Evolutionary conservation across 2,888 invertebrate species (phyloP).

Genomic region (Dioctria rufipes): DNA sequence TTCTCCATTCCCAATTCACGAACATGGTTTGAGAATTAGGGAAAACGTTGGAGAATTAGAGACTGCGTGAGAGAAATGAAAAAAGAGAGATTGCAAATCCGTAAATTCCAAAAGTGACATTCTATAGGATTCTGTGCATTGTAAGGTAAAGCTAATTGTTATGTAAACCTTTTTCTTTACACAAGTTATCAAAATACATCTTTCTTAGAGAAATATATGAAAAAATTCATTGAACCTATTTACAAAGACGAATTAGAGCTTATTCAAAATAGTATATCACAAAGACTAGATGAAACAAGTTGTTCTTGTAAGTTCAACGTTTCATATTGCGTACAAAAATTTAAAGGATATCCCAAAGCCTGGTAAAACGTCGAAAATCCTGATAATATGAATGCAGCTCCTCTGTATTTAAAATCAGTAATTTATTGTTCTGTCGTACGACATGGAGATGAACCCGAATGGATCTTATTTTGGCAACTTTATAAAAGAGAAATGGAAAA

Average conservation of each 20-base stretch:
- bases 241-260: constrained; percentile 76
- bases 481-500: constrained; percentile 77
- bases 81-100: too few relatives aligned
- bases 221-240: constrained; percentile 76
- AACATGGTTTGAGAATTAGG: too few relatives aligned
- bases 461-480: constrained; percentile 82
- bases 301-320: constrained; percentile 76
- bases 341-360: constrained; percentile 75
- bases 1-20: too few relatives aligned
- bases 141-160: constrained; percentile 72
- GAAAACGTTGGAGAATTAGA: too few relatives aligned
- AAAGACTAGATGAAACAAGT: constrained; percentile 76
- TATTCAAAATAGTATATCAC: constrained; percentile 69
- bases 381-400: constrained; percentile 77
- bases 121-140: constrained; percentile 77
- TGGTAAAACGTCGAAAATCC: constrained; percentile 76
- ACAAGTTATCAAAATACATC: not conserved
- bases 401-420: constrained; percentile 79
- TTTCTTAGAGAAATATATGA: constrained; percentile 76
- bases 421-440: constrained; percentile 83
- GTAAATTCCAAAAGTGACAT: constrained; percentile 77
- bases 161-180: not conserved
- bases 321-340: constrained; percentile 76
- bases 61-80: too few relatives aligned
- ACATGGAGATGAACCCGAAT: constrained; percentile 78